Evolutionary conservation across 1,140 invertebrate species (phyloP).

Genomic region (Aphelenchoides besseyi): DNA sequence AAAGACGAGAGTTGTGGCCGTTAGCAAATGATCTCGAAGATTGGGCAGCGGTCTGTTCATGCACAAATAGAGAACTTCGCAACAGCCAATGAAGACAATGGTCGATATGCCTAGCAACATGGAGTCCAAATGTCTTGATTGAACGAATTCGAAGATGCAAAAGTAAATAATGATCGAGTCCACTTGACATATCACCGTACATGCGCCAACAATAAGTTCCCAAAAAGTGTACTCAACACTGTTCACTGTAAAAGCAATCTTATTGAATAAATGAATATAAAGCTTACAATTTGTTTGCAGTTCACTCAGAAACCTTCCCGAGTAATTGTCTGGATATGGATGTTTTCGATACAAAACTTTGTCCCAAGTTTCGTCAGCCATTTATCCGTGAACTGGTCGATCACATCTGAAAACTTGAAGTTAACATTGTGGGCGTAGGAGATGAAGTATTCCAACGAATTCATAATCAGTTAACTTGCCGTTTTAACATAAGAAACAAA

Average conservation of each 20-base stretch:
- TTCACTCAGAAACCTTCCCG: conserved; percentile 73
- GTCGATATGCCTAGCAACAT: conserved; percentile 70
- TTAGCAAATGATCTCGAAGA: conserved; percentile 37
- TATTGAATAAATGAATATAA: conserved; percentile 32
- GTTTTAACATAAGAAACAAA: conserved; percentile 15
- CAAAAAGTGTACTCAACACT: conserved; percentile 71
- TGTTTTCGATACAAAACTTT: conserved; percentile 85
- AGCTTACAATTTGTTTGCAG: conserved; percentile 74
- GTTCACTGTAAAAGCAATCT: conserved; percentile 66
- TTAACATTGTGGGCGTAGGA: no score
- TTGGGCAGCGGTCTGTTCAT: not conserved
- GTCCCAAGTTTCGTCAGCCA: conserved; percentile 72
- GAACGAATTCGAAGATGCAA: conserved; percentile 68
- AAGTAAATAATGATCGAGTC: conserved; percentile 75
- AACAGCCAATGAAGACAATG: conserved; percentile 9
- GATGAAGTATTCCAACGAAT: no score
- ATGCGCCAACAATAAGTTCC: conserved; percentile 73
- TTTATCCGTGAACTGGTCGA: no score
- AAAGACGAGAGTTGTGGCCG: conserved; percentile 40
- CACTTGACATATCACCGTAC: conserved; percentile 73
- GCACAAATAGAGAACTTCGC: conserved; percentile 34
- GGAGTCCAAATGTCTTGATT: conserved; percentile 63
- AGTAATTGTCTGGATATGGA: conserved; percentile 81
- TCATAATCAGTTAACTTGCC: no score
- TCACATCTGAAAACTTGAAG: no score